Evolutionary conservation across 2,797 vertebrate species (phyloP), one percentile per base, ranked within the genome.

Genomic region (Spinus olivaceus): DNA sequence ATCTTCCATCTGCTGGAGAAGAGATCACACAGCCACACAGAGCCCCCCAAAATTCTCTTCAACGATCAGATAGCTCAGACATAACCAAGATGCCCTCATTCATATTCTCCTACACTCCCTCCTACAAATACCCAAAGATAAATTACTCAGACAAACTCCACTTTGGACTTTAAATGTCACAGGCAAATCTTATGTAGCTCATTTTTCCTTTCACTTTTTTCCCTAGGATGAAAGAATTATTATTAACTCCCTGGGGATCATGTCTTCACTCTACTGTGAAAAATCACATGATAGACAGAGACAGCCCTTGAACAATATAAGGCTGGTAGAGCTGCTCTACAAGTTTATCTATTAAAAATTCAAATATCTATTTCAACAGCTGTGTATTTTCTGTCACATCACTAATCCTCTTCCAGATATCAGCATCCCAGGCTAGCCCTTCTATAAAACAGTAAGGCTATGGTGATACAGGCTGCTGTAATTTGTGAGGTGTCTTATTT

Each of bases 141-240:
- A 94, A 89, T 92, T 79, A 91, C 81, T 81, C 84, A 90, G 80
- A 89, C 67, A 83, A 91, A 74, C 24, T 53, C 49, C 27, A 16
- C 89, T 81, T 92, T 92, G 70, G 64, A 79, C 63, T 92, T 85
- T 41, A 94, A 92, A 95, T 92, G 87, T 71, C 93, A 94, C 56
- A 70, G 67, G 47, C 64, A 93, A 92, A 91, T 77, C 77, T 94
- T 71, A 72, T 1, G n/a, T 70, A 71, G 72, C 69, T 87, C 90
- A 66, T 80, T 87, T 82, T 84, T 83, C 54, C 56, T 91, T 86
- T 77, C 50, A 35, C 39, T 76, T 66, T 65, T 81, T 87, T 74
- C 12, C 12, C 47, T 14, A 0, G 37, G 49, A 78, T 91, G 70
- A 86, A 96, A 88, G 37, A 77, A 90, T 49, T 74, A 81, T 37